Conservation (phyloP, 2,113 vertebrate species). For the Saccopteryx bilineata region DNA sequence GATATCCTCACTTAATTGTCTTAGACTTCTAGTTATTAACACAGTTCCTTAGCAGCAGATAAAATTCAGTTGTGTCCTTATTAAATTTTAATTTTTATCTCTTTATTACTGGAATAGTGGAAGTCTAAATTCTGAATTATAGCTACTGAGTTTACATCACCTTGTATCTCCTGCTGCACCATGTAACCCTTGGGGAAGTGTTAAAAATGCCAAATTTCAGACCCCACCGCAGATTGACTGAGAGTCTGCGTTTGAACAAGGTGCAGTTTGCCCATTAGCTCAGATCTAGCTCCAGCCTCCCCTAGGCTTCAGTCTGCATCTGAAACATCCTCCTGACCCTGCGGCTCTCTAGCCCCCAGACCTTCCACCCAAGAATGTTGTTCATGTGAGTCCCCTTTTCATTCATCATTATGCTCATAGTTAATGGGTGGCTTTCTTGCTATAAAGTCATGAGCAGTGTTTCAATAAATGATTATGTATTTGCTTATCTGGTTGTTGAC, state of each 20-base stretch:
- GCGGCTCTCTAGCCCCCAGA: background rate
- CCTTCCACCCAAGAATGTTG: background rate
- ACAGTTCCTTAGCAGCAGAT: background rate
- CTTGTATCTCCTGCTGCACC: background rate
- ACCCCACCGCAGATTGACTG: background rate
- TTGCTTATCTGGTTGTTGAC: background rate
- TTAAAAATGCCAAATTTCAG: conserved; percentile 5
- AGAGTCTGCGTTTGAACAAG: background rate
- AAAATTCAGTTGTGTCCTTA: background rate
- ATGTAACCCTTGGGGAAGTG: background rate
- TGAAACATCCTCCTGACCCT: background rate
- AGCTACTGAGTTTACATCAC: background rate
- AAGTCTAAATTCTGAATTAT: conserved; percentile 8
- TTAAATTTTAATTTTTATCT: background rate
- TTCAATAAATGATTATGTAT: background rate
- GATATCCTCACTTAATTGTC: background rate
- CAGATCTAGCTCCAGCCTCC: background rate
- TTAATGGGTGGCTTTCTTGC: background rate
- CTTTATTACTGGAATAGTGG: background rate
- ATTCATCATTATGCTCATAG: background rate
- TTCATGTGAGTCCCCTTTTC: background rate
- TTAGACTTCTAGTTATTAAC: background rate
- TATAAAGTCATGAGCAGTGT: background rate
- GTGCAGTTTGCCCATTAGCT: background rate
- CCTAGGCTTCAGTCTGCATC: background rate